Conservation (phyloP, 2,797 vertebrate species). For the Meriones psammophilus region DNA sequence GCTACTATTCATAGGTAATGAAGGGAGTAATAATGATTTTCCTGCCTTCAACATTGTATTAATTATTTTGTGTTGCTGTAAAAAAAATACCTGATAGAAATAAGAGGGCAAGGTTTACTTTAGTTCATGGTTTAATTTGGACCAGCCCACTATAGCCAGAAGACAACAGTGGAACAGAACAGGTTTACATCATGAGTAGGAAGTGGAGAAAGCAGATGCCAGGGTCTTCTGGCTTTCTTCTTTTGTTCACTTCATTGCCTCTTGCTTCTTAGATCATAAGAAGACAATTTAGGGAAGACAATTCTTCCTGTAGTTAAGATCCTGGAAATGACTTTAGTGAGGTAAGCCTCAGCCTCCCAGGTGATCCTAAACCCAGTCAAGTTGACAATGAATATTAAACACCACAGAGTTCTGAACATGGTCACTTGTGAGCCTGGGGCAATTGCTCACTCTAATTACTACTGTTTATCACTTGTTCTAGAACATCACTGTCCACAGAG, state of each 20-base stretch:
- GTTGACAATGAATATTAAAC: too few relatives aligned
- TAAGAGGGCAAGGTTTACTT: neutral
- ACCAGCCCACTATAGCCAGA: neutral
- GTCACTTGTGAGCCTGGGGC: conserved; percentile 15
- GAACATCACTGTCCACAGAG: neutral
- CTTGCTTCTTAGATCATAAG: neutral
- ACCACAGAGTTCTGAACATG: neutral
- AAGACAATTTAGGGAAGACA: too few relatives aligned
- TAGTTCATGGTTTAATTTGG: neutral
- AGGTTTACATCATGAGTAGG: neutral
- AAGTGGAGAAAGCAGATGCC: neutral
- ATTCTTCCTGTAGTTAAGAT: neutral
- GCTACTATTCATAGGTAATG: neutral
- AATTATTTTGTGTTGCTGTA: neutral
- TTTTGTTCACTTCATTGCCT: neutral
- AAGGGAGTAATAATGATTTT: neutral
- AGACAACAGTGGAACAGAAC: neutral
- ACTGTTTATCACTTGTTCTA: neutral
- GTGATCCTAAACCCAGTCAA: neutral
- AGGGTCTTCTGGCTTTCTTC: neutral
- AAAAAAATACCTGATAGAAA: neutral
- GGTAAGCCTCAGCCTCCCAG: neutral
- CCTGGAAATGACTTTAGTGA: neutral
- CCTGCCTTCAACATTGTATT: neutral
- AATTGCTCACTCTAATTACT: neutral